Base-by-base conservation (phyloP, 2,797 vertebrate genomes). In the Alosa sapidissima region DNA sequence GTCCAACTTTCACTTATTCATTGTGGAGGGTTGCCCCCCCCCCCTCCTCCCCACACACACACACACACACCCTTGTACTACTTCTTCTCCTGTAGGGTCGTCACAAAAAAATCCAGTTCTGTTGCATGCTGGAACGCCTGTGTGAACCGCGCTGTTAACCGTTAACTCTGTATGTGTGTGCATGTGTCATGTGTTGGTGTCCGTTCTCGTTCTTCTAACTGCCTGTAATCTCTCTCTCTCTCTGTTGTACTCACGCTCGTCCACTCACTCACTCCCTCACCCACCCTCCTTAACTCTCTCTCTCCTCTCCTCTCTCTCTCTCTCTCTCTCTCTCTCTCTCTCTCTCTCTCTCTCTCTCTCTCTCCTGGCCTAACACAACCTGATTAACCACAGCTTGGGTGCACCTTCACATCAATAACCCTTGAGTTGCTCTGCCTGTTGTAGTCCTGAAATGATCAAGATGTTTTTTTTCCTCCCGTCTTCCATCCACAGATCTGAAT, bases 401-500 rank as follows among this genome's bases (percentile, higher is more conserved):
- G 33, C 68, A 45, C 68, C 1, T 16, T 41, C 33, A 75, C 36
- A 75, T 19, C 68, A 36, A 75, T 41, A 75, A 75, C 68, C 36
- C 33, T 41, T 75, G 33, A 41, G 36, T 14, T 75, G 62, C 28
- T 83, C 65, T 75, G 5, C 85, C 78, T 45, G 0, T 83, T 21
- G 47, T 49, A 28, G 9, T 65, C n/a, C 24, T 33, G 11, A 41
- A 19, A 51, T 72, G 48, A 51, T 83, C 2, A 13, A 52, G 51
- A 28, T 28, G 1, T 8, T 13, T 51, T 14, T 47, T 24, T 36
- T 62, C 83, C 13, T 84, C 4, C 89, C 0, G 5, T 13, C 91
- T 91, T 89, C 72, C 78, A 90, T 82, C 84, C 84, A 9, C 91
- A 99, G 98, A 97, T 81, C 45, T 96, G 82, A 96, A 93, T 3